phyloP scores from a whole-genome alignment of 2,888 invertebrate genomes.

The Agelastica alni region DNA sequence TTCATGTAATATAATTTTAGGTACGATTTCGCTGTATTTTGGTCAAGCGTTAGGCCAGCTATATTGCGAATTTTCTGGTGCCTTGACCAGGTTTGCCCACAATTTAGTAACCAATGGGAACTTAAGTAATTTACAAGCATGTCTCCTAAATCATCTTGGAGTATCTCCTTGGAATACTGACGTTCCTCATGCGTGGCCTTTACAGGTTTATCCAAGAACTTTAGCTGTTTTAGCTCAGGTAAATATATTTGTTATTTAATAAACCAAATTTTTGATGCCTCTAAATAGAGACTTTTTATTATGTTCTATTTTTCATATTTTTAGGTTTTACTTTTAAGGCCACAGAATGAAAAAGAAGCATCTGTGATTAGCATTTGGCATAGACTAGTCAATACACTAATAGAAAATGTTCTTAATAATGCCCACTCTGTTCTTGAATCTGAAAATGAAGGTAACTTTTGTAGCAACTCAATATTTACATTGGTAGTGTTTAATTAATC shows the following conservation, averaged over 20 bases:
- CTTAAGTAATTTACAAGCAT: slow-evolving; percentile 71
- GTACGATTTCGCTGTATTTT: slow-evolving; percentile 76
- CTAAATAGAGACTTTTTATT: background rate
- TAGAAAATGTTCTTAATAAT: slow-evolving; percentile 78
- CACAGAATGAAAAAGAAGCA: slow-evolving; percentile 85
- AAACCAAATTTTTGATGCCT: background rate
- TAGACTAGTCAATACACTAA: slow-evolving; percentile 84
- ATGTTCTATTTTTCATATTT: slow-evolving; percentile 31
- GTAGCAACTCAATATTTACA: too few species aligned
- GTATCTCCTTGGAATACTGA: slow-evolving; percentile 74
- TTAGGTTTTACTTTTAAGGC: slow-evolving; percentile 74
- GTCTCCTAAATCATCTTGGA: slow-evolving; percentile 72
- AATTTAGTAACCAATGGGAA: slow-evolving; percentile 75
- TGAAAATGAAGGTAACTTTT: slow-evolving; percentile 72
- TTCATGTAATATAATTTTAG: slow-evolving; percentile 54
- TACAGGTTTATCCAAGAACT: slow-evolving; percentile 78
- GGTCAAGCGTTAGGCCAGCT: slow-evolving; percentile 71
- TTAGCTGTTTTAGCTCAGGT: slow-evolving; percentile 82
- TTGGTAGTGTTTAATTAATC: too few species aligned
- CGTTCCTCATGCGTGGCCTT: slow-evolving; percentile 70
- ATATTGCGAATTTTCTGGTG: slow-evolving; percentile 74
- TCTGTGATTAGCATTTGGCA: slow-evolving; percentile 92
- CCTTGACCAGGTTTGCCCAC: slow-evolving; percentile 79
- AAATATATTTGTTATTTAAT: slow-evolving; percentile 20
- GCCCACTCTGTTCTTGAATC: slow-evolving; percentile 66